Base-by-base conservation (phyloP, 2,797 vertebrate genomes). In the Cercopithecus neglectus region DNA sequence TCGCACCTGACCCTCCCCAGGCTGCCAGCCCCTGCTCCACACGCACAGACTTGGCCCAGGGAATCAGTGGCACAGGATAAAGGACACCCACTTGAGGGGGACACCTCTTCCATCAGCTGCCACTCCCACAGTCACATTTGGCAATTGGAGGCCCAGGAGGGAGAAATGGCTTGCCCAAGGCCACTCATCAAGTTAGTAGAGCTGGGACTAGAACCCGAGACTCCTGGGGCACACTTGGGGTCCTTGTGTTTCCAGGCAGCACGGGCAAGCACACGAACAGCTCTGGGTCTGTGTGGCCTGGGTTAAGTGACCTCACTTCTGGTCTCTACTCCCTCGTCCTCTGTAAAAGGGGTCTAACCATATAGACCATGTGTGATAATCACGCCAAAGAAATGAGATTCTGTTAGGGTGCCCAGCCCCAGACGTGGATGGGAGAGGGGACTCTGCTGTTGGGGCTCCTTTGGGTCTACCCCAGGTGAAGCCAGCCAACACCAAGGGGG, bases 251-350 rank as follows among this genome's bases (percentile, higher is more conserved):
- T 85, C 0, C 0, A 89, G 76, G 83, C 39, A 64, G 64, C 0
- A 0, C 0, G 5, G 59, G 4, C 46, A 30, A 83, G 13, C 33
- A 2, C 2, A 9, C 1, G 26, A 55, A 8, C 2, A 1, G 28
- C 44, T 41, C 75, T 74, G 74, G 11, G 67, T 19, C 26, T 59
- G 5, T 21, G 39, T 83, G 84, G 78, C 75, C 82, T 46, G 83
- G 36, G 30, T 28, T 53, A 33, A 19, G 24, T 57, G 55, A 8
- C 41, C 44, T 78, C n/a, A 5, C 57, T 22, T 75, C 95, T 70
- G 59, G 46, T 70, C 64, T 90, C 94, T 61, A 10, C 79, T 61
- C 39, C 30, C 26, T 59, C 28, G 9, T 41, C 36, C 24, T 46
- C 81, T 79, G 36, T 61, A 82, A 76, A 59, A 64, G 53, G 53